A percentile compares a stretch with the other conserved stretches of the same genome.
Evolutionary conservation across 2,113 vertebrate species (phyloP).

Genomic region (Engraulis encrasicolus): DNA sequence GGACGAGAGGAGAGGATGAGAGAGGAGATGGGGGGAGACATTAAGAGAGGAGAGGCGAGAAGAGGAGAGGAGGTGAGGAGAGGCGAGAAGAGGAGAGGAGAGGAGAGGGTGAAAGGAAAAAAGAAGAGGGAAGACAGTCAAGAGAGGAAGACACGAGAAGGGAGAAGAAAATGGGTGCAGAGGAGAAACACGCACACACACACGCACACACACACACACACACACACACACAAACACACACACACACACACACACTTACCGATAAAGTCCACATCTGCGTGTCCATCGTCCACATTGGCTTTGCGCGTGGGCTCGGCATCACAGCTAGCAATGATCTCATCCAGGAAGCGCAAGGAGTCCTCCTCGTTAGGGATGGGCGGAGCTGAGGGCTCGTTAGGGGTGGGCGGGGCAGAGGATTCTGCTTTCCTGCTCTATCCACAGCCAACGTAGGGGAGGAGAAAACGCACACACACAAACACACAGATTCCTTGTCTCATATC

Average conservation of each 20-base stretch:
- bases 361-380: conserved; percentile 75
- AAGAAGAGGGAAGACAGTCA: too few species aligned
- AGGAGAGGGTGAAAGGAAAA: too few species aligned
- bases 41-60: too few species aligned
- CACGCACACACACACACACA: neutral
- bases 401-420: too few species aligned
- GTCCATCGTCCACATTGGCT: conserved; percentile 70
- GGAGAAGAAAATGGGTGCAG: too few species aligned
- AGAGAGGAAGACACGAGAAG: too few species aligned
- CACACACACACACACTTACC: conserved; percentile 75
- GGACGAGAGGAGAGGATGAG: neutral
- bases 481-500: too few species aligned
- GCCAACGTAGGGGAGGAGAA: too few species aligned
- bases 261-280: conserved; percentile 92
- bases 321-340: conserved; percentile 88
- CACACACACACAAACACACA: too few species aligned
- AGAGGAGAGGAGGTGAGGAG: neutral
- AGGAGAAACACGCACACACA: neutral
- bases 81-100: too few species aligned
- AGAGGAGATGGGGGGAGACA: too few species aligned
- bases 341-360: conserved; percentile 89
- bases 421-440: conserved; percentile 56
- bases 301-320: conserved; percentile 79
- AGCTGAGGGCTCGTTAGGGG: conserved; percentile 61
- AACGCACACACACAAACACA: too few species aligned